phyloP scores from a whole-genome alignment of 2,797 vertebrate genomes.

The Vireo griseus region DNA sequence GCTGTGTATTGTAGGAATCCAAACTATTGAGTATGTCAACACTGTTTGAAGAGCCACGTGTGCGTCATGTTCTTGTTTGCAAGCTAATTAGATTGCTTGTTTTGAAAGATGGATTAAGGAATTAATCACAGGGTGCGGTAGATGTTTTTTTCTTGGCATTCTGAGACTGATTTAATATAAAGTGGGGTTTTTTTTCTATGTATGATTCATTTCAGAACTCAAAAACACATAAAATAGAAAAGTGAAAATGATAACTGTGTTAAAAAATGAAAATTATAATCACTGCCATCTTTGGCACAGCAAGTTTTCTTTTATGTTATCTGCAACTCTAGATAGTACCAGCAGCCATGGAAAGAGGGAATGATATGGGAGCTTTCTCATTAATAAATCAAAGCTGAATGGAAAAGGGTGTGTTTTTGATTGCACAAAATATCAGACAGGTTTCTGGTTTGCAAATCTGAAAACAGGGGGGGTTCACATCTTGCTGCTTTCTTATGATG shows the following conservation, averaged over 20 bases:
- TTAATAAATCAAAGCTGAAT: neutral
- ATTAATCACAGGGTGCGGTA: constrained; percentile 28
- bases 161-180: neutral
- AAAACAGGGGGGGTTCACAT: neutral
- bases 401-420: neutral
- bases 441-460: constrained; percentile 17
- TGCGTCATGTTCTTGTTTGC: constrained; percentile 54
- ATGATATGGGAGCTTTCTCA: neutral
- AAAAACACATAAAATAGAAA: neutral
- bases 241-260: neutral
- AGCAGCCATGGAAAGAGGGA: neutral
- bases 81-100: constrained; percentile 43
- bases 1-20: neutral
- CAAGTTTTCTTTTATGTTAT: neutral
- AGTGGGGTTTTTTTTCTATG: neutral
- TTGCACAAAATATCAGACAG: neutral
- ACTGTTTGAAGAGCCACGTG: neutral
- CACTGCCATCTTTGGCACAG: neutral
- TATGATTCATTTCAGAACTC: constrained; percentile 18
- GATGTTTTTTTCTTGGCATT: constrained; percentile 1
- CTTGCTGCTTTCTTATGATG: neutral
- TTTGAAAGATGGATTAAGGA: constrained; percentile 50
- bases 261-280: neutral
- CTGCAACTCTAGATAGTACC: neutral
- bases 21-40: constrained; percentile 24